Evolutionary conservation across 2,888 invertebrate species (phyloP), one percentile per base, ranked within the genome.

Genomic region (Aphidoletes aphidimyza): DNA sequence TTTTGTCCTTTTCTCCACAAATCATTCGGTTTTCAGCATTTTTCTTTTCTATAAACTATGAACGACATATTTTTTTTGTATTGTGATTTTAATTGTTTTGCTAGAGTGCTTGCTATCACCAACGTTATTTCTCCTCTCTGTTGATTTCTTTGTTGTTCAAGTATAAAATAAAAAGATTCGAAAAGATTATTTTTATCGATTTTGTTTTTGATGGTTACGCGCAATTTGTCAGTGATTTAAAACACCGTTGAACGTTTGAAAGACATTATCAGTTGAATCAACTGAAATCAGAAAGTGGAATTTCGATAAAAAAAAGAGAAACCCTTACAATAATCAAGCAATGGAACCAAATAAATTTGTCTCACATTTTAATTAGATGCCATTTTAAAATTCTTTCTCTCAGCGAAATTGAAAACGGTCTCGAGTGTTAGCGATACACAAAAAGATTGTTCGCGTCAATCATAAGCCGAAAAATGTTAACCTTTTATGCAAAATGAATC

Each of bases 141-240:
- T 42, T 42, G 6, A 9, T 54, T 54, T 54, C 26, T 54, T 26
- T 54, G 22, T 14, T 30, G 8, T 14, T 69, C 30, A 17, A 47
- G 17, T 47, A 30, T 30, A 3, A 69, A 69, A 69, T 69, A 69
- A 69, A 69, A 69, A 69, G 69, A 69, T 69, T 30, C 34, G 39
- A 11, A 69, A 0, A 69, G 69, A 69, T 69, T 69, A 69, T 22
- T 22, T 54, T 54, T 69, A 69, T 69, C 34, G 69, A 69, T 69
- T 69, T 69, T 34, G 30, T 69, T 30, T 14, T 54, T 22, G 14
- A 69, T 69, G 69, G 69, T 69, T 69, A 9, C 69, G 69, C 69
- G 17, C 30, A 69, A 69, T 69, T 69, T 69, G 69, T 69, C 69
- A 69, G 69, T 11, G 69, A 69, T 69, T 69, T 69, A 14, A 34